A percentile compares a stretch with the other conserved stretches of the same genome.
phyloP scores from a whole-genome alignment of 2,113 vertebrate species.

The Python bivittatus region DNA sequence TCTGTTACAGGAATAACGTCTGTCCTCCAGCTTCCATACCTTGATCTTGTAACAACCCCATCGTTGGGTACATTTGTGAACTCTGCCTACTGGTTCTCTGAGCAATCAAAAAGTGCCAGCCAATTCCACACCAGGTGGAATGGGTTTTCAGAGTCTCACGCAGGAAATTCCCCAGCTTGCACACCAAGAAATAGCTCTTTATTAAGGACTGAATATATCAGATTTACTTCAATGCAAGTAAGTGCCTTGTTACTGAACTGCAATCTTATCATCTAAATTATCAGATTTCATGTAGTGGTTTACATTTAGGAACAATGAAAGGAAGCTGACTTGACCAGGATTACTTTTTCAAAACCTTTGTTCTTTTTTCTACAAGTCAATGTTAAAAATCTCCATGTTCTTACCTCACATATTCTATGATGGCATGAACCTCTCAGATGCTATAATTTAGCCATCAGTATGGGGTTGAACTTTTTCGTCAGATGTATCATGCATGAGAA shows the following conservation, averaged over 20 bases:
- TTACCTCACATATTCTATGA: fast-evolving
- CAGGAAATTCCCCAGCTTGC: not conserved
- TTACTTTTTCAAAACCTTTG: fast-evolving
- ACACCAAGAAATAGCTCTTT: not conserved
- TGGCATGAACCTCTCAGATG: not conserved
- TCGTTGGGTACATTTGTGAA: not conserved
- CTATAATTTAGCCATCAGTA: not conserved
- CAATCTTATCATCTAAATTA: not conserved
- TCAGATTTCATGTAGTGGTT: not conserved
- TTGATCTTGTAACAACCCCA: not conserved
- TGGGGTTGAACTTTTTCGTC: not conserved
- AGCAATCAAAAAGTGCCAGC: not conserved
- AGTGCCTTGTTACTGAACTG: not conserved
- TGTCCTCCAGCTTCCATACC: not conserved
- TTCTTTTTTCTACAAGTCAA: not conserved
- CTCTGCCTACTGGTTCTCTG: not conserved
- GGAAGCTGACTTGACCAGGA: not conserved
- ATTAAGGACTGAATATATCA: not conserved
- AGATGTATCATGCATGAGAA: not conserved
- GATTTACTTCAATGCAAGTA: not conserved
- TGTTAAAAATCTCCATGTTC: not conserved
- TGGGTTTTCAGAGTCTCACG: not conserved
- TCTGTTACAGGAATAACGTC: not conserved
- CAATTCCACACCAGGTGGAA: not conserved
- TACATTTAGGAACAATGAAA: not conserved